A percentile compares a stretch with the other conserved stretches of the same genome.
These are phyloP conservation scores for Ficedula albicollis DNA, from an alignment of 2,797 vertebrate genomes.

Conservation along the genomic window DNA sequence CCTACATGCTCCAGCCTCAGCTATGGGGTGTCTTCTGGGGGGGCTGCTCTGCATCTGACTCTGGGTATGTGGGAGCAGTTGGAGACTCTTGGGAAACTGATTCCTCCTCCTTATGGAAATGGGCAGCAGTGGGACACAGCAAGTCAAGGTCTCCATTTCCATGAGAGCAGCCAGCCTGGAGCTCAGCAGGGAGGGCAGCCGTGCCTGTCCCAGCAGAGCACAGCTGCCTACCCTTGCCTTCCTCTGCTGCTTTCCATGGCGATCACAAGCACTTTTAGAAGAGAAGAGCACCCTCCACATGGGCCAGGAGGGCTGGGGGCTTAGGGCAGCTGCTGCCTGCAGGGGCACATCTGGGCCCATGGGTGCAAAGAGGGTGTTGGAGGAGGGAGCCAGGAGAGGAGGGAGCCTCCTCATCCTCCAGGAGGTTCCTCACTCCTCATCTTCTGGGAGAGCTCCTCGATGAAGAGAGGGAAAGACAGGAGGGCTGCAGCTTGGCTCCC, in stretches of 20 bases:
- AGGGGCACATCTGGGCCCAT: not conserved
- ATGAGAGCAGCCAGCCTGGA: not conserved
- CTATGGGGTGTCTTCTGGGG: not conserved
- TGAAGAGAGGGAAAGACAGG: not conserved
- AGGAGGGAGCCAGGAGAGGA: not conserved
- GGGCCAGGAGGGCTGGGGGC: not conserved
- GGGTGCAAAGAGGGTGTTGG: not conserved
- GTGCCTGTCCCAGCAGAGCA: accelerated
- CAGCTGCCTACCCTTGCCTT: not conserved
- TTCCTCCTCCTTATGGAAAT: not conserved
- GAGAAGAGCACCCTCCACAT: not conserved
- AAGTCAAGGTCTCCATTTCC: not conserved
- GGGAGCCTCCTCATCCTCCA: not conserved
- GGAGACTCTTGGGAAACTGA: not conserved
- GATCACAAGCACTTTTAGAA: not conserved
- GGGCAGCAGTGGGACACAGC: accelerated
- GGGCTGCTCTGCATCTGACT: not conserved
- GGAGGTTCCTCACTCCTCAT: not conserved
- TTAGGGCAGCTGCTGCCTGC: not conserved
- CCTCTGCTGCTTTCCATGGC: not conserved
- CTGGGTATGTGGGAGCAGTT: accelerated
- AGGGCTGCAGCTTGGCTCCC: not conserved
- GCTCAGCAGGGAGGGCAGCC: accelerated
- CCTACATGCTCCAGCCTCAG: accelerated
- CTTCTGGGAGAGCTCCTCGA: not conserved